Evolutionary conservation across 2,113 vertebrate species (phyloP), one percentile per base, ranked within the genome.

Genomic region (Parus major): DNA sequence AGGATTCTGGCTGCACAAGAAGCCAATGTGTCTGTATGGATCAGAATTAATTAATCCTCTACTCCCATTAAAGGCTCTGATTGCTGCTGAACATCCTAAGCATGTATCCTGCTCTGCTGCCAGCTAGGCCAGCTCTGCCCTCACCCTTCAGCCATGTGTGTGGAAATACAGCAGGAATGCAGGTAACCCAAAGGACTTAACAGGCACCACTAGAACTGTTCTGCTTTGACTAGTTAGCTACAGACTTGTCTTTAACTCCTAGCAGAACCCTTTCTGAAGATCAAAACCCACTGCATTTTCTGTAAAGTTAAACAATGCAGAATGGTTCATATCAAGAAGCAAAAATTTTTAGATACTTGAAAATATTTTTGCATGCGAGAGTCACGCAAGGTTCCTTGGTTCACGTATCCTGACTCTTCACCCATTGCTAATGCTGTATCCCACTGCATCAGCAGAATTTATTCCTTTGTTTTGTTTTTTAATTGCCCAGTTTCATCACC

Each of bases 1-100:
- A 94, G 66, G 73, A 96, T 94, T 96, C 93, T 90, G 85, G 94
- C 68, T 86, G 57, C 79, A 88, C 77, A 84, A 93, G 86, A 95
- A 96, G 69, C 83, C 65, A 85, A 23, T 44, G 50, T 41, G 60
- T 55, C 80, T 82, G 55, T 76, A 93, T 63, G 69, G 79, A 90
- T 93, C 77, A 87, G 88, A 94, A 89, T 93, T 89, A 95, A 92
- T 94, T 92, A 96, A 91, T 87, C 75, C 57, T 72, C 63, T 81
- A 36, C 36, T 86, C 55, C 47, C 49, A 82, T 95, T 95, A 94
- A 96, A 89, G 80, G 47, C 70, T 87, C 25, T 80, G 57, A 96
- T 63, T 92, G 70, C 42, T 91, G 39, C 59, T 90, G 69, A 65
- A 86, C 60, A 82, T 91, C 86, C 65, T 64, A 88, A 53, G 41